These are phyloP conservation scores for Drosophila subquinaria DNA, from an alignment of 2,888 invertebrate species.

Conservation along the genomic window DNA sequence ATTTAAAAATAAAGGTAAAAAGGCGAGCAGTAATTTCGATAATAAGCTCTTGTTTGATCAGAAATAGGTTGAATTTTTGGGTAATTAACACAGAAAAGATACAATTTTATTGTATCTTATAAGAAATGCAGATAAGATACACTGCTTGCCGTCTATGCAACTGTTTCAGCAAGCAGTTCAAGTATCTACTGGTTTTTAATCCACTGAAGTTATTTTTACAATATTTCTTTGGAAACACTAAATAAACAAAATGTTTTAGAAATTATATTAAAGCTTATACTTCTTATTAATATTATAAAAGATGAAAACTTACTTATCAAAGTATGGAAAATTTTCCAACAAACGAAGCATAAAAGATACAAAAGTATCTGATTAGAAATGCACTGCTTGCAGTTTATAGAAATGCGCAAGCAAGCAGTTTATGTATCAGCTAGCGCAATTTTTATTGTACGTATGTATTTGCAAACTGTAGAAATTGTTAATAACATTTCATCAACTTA, in stretches of 20 bases:
- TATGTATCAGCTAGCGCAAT: neutral
- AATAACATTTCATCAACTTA: slow-evolving; percentile 10
- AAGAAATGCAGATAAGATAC: neutral
- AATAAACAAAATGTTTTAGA: too few species aligned
- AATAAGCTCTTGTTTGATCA: too few species aligned
- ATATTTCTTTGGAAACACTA: too few species aligned
- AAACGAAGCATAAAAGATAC: neutral
- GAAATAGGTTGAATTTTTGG: neutral
- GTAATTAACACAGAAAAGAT: neutral
- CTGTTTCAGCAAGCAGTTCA: neutral
- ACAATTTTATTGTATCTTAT: too few species aligned
- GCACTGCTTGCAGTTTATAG: slow-evolving; percentile 11
- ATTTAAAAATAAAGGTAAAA: neutral
- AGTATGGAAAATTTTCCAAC: too few species aligned
- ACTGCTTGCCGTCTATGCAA: neutral
- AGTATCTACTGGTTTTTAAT: neutral
- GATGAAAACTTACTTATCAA: neutral
- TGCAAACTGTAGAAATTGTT: slow-evolving; percentile 6
- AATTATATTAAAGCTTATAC: too few species aligned
- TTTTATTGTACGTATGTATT: neutral
- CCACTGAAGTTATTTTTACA: neutral
- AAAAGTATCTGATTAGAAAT: neutral
- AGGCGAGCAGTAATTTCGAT: neutral
- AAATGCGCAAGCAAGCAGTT: slow-evolving; percentile 2
- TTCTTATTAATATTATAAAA: too few species aligned